Evolutionary conservation across 1,140 invertebrate species (phyloP), one percentile per base, ranked within the genome.

Genomic region (Drosophila kurseongensis): DNA sequence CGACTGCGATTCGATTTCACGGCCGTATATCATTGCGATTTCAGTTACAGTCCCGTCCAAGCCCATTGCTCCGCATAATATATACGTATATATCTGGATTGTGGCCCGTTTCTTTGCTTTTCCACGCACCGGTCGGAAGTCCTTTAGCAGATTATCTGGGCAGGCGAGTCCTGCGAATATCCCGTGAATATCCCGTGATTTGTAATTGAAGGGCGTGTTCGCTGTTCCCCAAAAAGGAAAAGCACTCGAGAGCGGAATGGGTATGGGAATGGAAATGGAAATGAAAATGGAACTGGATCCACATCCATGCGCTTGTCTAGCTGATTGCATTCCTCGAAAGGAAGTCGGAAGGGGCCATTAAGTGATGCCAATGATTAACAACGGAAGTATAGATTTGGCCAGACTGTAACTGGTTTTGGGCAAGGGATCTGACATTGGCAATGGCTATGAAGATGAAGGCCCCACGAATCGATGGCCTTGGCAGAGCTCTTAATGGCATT

Each of bases 311-410:
- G 48, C 29, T 57, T 72, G 75, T 80, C 68, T 77, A 68, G 52
- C 66, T 80, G 63, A 75, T 80, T 79, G 76, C 69, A 68, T 75
- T 69, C 45, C 40, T 45, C 23, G 50, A 36, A n/a, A 32, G 76
- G 65, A 50, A 52, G 51, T 47, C 86, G 90, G 88, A 91, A 91
- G 82, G 82, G 90, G 78, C 90, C 85, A 88, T 91, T 91, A 91
- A 91, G 86, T 90, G 90, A 90, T 91, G 90, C 86, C 90, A 91
- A 91, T 91, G 90, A 91, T 91, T 91, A 91, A 91, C 77, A 90
- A 91, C 89, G 89, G 89, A 91, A 89, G 90, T 91, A 91, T 91
- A 89, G 89, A 91, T 91, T 91, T 85, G 75, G 71, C 80, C 41
- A 45, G 61, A 62, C 41, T 45, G 57, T 10, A 18, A 47, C 41